Evolutionary conservation across 2,888 invertebrate species (phyloP).

Genomic region (Tetragnatha montana): DNA sequence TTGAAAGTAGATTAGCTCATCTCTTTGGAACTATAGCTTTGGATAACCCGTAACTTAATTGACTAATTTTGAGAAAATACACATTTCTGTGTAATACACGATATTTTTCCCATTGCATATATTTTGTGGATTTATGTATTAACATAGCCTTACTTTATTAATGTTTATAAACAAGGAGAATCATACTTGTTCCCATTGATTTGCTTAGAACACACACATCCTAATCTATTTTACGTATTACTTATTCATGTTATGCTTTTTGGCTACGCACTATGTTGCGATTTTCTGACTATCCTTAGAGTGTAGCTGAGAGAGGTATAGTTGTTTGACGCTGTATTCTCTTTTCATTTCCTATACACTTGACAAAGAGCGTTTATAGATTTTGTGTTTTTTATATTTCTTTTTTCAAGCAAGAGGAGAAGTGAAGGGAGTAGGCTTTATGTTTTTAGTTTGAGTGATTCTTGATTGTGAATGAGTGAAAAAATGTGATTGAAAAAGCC

Average conservation of each 20-base stretch:
- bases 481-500: neutral
- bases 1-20: no score
- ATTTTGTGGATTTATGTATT: no score
- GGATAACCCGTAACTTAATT: no score
- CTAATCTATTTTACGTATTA: neutral
- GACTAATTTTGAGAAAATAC: no score
- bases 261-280: neutral
- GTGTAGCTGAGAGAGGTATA: neutral
- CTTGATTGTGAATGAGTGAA: neutral
- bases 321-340: neutral
- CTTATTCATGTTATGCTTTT: neutral
- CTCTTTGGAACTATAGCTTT: no score
- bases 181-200: neutral
- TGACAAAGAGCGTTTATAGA: neutral
- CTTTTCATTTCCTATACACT: neutral
- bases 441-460: neutral
- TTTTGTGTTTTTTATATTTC: neutral
- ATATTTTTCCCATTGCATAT: no score
- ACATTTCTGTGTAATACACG: no score
- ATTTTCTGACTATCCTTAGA: neutral
- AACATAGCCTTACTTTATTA: no score
- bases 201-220: neutral
- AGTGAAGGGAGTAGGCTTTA: neutral
- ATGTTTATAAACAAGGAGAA: no score
- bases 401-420: neutral